phyloP scores from a whole-genome alignment of 2,797 vertebrate genomes.

The Ciconia nigra region DNA sequence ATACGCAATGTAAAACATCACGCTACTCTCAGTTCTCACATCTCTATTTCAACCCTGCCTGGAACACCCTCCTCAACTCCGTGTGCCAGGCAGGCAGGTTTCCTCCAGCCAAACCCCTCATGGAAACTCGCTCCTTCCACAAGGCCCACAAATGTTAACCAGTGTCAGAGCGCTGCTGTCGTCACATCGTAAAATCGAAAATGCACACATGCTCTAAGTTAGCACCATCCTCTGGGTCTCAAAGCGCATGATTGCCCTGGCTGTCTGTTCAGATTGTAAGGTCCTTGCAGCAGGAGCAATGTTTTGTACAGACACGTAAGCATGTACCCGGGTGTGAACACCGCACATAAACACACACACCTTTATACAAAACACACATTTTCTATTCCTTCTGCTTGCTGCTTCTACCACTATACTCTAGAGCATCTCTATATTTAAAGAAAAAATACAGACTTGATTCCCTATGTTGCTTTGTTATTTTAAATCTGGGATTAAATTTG shows the following conservation, averaged over 20 bases:
- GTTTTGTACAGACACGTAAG: not conserved
- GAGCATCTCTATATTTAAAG: not conserved
- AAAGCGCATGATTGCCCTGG: not conserved
- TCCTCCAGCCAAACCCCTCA: not conserved
- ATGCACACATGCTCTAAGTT: constrained; percentile 48
- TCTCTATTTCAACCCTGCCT: not conserved
- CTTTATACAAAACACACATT: not conserved
- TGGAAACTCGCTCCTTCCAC: not conserved
- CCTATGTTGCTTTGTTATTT: not conserved
- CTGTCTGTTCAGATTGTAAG: not conserved
- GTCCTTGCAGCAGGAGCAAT: not conserved
- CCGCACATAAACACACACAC: not conserved
- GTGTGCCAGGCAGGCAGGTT: not conserved
- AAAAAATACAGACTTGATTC: not conserved
- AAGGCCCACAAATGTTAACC: constrained; percentile 36
- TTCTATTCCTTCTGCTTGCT: not conserved
- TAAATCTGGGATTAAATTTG: not conserved
- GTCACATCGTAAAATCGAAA: constrained; percentile 29
- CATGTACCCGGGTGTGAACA: not conserved
- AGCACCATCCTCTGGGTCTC: constrained; percentile 33
- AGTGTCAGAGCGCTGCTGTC: not conserved
- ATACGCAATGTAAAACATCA: not conserved
- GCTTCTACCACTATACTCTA: not conserved
- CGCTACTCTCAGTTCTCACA: not conserved
- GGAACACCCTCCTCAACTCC: not conserved